These are phyloP conservation scores for Pseudochirops corinnae DNA, from an alignment of 2,797 vertebrate species.

Conservation along the genomic window DNA sequence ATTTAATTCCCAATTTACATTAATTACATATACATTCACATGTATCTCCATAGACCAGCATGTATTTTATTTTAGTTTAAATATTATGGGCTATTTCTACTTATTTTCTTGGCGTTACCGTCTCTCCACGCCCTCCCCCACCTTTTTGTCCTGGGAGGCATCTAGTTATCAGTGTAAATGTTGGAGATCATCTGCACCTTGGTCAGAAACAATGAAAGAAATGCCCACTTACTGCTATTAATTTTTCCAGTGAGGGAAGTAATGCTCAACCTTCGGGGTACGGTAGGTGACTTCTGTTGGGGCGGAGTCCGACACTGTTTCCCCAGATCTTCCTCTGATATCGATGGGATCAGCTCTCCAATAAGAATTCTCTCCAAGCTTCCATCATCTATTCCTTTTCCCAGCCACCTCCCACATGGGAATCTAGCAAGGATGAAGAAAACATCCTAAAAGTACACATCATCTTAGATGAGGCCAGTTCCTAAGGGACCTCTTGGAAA, in stretches of 20 bases:
- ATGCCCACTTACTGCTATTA: conserved; percentile 87
- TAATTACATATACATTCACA: background rate
- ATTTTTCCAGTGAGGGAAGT: conserved; percentile 92
- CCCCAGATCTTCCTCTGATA: conserved; percentile 91
- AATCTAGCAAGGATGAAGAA: conserved; percentile 86
- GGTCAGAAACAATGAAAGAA: background rate
- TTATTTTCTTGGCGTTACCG: background rate
- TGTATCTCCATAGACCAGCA: conserved; percentile 23
- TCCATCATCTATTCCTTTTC: conserved; percentile 96
- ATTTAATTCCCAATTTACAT: conserved; percentile 35
- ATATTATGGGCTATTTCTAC: conserved; percentile 31
- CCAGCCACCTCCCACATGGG: conserved; percentile 96
- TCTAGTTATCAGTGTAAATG: background rate
- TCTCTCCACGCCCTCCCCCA: too few species aligned
- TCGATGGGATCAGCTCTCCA: conserved; percentile 92
- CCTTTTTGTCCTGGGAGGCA: conserved; percentile 30
- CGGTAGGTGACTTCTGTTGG: conserved; percentile 94
- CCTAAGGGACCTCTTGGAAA: background rate
- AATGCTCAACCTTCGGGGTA: conserved; percentile 90
- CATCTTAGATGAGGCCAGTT: background rate
- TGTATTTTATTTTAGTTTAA: conserved; percentile 20
- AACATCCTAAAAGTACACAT: background rate
- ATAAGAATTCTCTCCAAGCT: conserved; percentile 97
- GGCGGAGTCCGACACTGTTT: conserved; percentile 95
- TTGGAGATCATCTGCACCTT: background rate